A percentile compares a stretch with the other conserved stretches of the same genome.
Conservation (phyloP, 1,140 invertebrate genomes). For the Artemia franciscana region DNA sequence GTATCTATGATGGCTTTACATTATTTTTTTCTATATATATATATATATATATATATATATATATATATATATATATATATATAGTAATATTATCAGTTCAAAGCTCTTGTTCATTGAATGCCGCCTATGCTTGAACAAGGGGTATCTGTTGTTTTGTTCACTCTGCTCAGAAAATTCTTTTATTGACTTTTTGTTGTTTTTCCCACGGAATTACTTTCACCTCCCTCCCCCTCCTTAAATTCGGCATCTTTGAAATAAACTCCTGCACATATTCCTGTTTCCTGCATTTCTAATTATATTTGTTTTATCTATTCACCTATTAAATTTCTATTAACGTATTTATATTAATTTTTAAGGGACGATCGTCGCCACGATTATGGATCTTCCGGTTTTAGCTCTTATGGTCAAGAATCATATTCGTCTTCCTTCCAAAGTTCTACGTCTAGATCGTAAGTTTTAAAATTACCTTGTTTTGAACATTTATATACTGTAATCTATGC, state of each 20-base stretch:
- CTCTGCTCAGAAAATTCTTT: not conserved
- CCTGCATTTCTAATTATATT: not conserved
- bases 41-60: too few relatives aligned
- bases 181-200: slow-evolving; percentile 25
- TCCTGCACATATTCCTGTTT: not conserved
- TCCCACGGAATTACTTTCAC: not conserved
- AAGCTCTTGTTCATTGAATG: too few relatives aligned
- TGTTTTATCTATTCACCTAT: not conserved
- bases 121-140: too few relatives aligned
- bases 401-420: slow-evolving; percentile 16
- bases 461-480: too few relatives aligned
- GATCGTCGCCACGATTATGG: slow-evolving; percentile 16
- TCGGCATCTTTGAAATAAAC: not conserved
- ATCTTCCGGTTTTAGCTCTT: slow-evolving; percentile 9
- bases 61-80: too few relatives aligned
- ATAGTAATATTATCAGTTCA: too few relatives aligned
- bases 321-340: slow-evolving; percentile 8
- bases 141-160: not conserved
- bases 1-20: too few relatives aligned
- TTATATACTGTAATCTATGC: too few relatives aligned
- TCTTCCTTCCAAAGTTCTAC: too few relatives aligned
- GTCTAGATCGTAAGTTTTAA: too few relatives aligned
- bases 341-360: slow-evolving; percentile 15
- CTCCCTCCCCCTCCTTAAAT: not conserved
- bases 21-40: too few relatives aligned